Evolutionary conservation across 2,113 vertebrate species (phyloP).

Genomic region (Brevimyrus niger): DNA sequence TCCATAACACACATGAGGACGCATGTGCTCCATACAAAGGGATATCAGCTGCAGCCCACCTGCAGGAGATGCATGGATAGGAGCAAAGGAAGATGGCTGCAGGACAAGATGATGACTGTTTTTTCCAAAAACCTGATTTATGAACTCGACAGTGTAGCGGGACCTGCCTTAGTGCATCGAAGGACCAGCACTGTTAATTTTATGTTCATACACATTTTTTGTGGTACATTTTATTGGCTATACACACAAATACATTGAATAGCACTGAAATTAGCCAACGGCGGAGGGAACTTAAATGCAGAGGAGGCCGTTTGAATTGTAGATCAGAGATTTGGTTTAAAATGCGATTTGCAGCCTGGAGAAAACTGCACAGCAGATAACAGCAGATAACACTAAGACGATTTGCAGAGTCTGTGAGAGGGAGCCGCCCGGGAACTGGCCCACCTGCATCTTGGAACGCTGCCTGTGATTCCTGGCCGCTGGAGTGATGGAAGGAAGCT

Average conservation of each 20-base stretch:
- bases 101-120: too few species aligned
- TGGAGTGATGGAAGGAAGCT: neutral
- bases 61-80: neutral
- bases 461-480: neutral
- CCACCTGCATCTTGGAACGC: neutral
- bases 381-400: slow-evolving; percentile 19
- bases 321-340: neutral
- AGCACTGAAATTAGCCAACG: neutral
- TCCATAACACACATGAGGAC: neutral
- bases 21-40: neutral
- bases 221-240: neutral
- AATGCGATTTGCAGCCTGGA: neutral
- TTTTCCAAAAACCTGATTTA: neutral
- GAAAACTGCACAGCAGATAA: slow-evolving; percentile 24
- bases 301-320: neutral
- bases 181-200: neutral
- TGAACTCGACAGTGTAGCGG: neutral
- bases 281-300: neutral
- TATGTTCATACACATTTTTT: neutral
- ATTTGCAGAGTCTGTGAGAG: neutral
- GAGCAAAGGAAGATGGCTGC: neutral
- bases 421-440: too few species aligned
- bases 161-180: neutral
- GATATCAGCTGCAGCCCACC: neutral
- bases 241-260: neutral